Evolutionary conservation across 2,797 vertebrate genomes (phyloP), one percentile per base, ranked within the genome.

Genomic region (Epinephelus coioides): DNA sequence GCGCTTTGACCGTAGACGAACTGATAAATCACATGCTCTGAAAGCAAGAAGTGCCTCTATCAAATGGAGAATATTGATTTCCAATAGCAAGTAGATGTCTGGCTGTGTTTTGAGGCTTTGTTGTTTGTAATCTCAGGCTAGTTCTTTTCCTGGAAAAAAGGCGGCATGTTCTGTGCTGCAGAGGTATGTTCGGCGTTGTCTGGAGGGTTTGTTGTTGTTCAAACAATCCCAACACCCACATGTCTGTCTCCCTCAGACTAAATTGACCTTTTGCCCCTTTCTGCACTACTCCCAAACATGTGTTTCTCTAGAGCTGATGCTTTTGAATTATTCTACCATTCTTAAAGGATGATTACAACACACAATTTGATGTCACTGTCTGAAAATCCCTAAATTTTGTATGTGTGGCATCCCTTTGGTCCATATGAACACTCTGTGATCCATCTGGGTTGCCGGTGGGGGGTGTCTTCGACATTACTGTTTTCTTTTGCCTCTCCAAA

Each of bases 401-500:
- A 66, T 84, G 63, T 56, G 60, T 85, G 79, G 71, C 75, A 73
- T 83, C 72, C 44, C 79, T 87, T 78, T 72, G 76, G 83, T 81
- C 56, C 57, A 62, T 81, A 30, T 63, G 59, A 91, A 86, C 82
- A 69, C 79, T 57, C 73, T 78, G 69, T 46, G 73, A 88, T 86
- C 90, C 93, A 94, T 94, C 93, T 95, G 93, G 88, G 81, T 83
- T 73, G 79, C 78, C 59, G 69, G 87, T 64, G 68, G 92, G 91
- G 85, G 91, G 81, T 69, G 81, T 81, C 88, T 85, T 84, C 69
- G 19, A 83, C 89, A 70, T 82, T 54, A 51, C 69, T 92, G 90
- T 92, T 95, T 89, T 92, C 89, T 84, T 93, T 91, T 61, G 77
- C 74, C 86, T 90, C 86, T 94, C 94, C 91, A 95, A 95, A 91